Percentiles rank a stretch among this genome's conserved stretches.
Conservation (phyloP, 2,797 vertebrate species). For the Xerus rutilus region DNA sequence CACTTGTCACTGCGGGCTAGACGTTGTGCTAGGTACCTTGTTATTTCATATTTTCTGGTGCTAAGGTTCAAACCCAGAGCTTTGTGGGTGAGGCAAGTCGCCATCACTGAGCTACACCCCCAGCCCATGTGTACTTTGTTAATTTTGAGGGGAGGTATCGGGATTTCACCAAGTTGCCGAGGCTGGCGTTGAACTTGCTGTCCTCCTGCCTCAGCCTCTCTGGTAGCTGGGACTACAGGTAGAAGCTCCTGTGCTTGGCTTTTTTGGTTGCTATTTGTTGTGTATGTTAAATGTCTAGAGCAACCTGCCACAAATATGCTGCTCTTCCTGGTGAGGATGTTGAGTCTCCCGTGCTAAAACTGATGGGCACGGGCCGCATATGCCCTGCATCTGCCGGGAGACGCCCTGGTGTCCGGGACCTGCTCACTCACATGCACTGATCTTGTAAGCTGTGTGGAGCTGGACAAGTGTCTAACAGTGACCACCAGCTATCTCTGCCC, state of each 20-base stretch:
- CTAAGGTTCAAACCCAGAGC: not conserved
- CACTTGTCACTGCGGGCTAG: not conserved
- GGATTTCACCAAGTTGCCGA: not conserved
- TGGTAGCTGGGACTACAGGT: not conserved
- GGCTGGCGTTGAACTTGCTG: not conserved
- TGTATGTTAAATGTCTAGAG: not conserved
- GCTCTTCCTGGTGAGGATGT: not conserved
- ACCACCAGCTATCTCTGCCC: not conserved
- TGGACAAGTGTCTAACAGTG: not conserved
- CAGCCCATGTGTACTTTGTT: not conserved
- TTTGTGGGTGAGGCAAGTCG: not conserved
- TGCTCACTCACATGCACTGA: not conserved
- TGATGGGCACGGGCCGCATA: not conserved
- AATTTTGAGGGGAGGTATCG: too few relatives aligned
- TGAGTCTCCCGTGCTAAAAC: not conserved
- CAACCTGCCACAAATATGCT: too few relatives aligned
- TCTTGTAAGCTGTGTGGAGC: not conserved
- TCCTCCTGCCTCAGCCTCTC: not conserved
- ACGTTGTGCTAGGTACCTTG: not conserved
- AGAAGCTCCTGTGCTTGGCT: not conserved
- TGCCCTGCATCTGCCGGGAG: fast-evolving
- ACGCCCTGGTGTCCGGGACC: not conserved
- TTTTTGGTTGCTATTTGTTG: not conserved
- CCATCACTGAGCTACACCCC: not conserved
- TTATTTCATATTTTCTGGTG: not conserved